phyloP scores from a whole-genome alignment of 2,797 vertebrate genomes.

The Rhyacichthys aspro region DNA sequence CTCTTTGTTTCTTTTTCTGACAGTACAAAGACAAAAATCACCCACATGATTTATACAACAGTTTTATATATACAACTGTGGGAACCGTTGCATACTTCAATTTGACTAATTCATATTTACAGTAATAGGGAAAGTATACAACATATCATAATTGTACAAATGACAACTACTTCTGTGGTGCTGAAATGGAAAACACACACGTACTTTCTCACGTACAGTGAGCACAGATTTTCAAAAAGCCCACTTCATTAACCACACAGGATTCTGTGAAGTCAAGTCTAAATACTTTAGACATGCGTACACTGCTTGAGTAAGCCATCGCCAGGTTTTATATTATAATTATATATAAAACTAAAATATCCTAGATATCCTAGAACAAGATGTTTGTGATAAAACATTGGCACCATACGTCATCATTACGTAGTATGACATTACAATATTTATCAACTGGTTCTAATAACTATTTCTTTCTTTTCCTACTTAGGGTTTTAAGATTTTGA shows the following conservation, averaged over 20 bases:
- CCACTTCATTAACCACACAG: slow-evolving; percentile 12
- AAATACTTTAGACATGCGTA: slow-evolving; percentile 23
- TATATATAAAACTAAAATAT: background rate
- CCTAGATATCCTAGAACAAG: background rate
- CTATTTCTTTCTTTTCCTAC: too few species aligned
- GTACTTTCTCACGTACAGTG: too few species aligned
- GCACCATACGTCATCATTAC: background rate
- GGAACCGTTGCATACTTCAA: too few species aligned
- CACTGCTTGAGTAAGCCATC: slow-evolving; percentile 29
- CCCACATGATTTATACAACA: slow-evolving; percentile 9
- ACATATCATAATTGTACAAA: background rate
- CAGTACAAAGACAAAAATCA: slow-evolving; percentile 33
- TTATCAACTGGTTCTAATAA: too few species aligned
- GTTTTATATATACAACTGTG: background rate
- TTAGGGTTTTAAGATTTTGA: too few species aligned
- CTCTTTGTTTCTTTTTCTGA: slow-evolving; percentile 78
- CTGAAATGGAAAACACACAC: too few species aligned
- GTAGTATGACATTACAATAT: too few species aligned
- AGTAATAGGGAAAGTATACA: background rate
- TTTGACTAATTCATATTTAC: too few species aligned
- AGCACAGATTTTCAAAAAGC: background rate
- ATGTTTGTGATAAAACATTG: background rate
- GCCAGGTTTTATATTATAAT: slow-evolving; percentile 52
- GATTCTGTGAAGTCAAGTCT: slow-evolving; percentile 46
- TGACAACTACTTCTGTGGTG: too few species aligned